These are phyloP conservation scores for Azemiops feae DNA, from an alignment of 2,113 vertebrate species.

Conservation along the genomic window DNA sequence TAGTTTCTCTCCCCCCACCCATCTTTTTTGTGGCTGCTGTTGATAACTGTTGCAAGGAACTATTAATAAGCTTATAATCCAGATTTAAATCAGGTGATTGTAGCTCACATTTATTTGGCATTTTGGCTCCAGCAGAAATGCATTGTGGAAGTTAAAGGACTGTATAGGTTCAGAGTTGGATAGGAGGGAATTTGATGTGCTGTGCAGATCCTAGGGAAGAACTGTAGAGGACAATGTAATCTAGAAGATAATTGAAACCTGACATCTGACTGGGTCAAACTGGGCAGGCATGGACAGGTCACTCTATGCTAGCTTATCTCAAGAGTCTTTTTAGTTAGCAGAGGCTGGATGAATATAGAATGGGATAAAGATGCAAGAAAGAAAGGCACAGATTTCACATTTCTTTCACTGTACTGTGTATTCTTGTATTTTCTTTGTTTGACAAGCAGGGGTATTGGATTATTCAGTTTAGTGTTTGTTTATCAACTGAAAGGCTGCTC, in stretches of 20 bases:
- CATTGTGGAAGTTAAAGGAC: constrained; percentile 24
- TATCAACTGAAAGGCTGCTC: not conserved
- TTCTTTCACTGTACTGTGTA: not conserved
- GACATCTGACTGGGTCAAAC: not conserved
- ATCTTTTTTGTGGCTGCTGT: not conserved
- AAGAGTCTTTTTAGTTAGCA: not conserved
- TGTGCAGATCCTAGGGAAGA: not conserved
- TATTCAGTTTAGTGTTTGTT: not conserved
- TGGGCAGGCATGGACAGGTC: not conserved
- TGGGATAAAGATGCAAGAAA: not conserved
- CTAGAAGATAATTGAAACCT: not conserved
- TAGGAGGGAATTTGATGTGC: fast-evolving
- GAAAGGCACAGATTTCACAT: not conserved
- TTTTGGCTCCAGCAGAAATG: constrained; percentile 35
- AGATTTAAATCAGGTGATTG: constrained; percentile 34
- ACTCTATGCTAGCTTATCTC: not conserved
- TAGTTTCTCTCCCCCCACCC: not conserved
- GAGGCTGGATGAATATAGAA: not conserved
- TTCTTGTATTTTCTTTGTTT: not conserved
- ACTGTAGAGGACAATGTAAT: not conserved
- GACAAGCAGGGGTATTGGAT: not conserved
- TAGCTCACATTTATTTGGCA: constrained; percentile 36
- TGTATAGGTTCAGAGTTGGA: constrained; percentile 18
- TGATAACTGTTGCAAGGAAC: constrained; percentile 1
- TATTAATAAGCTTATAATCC: constrained; percentile 32